Base-by-base conservation (phyloP, 2,888 invertebrate genomes). In the Lepidocyrtoides sp. region DNA sequence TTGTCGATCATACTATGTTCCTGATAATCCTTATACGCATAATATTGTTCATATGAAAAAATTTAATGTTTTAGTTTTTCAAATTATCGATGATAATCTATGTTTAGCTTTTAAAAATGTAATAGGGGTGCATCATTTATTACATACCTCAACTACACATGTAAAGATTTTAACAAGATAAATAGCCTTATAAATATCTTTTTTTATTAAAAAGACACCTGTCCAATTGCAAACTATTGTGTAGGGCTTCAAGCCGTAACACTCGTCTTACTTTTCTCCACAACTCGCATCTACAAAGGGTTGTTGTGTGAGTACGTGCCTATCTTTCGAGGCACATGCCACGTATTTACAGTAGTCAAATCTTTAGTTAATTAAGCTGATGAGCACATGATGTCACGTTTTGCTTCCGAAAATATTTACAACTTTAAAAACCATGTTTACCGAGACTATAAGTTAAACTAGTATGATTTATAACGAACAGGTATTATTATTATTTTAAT, bases 151-250 rank as follows among this genome's bases (percentile, higher is more conserved):
- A 69, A 32, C 69, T 72, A 72, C 48, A 75, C 26, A 51, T 75
- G 75, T 75, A 75, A 75, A 75, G 75, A 75, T 75, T 75, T 75
- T 75, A 44, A n/a, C 29, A 7, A 26, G 75, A 75, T n/a, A n/a
- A n/a, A n/a, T 75, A 75, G 75, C 51, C 23, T 20, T 20, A 12
- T 44, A 44, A 72, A 23, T 20, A 72, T 23, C 44, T 29, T 44
- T 69, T 72, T 44, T 72, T 12, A 72, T 23, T 44, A 10, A 44
- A 72, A 72, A 72, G 23, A 72, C 72, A 72, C 44, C 72, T 72
- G 72, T 14, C 20, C 72, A 72, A 44, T n/a, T 44, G 72, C 23
- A 72, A 57, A 57, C 17, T 7, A 17, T 57, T 20, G 7, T 2
- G 20, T 12, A 7, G 10, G 48, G 48, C 48, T 57, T 17, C n/a